Evolutionary conservation across 2,888 invertebrate species (phyloP), one percentile per base, ranked within the genome.

Genomic region (Tenthredo distinguenda): DNA sequence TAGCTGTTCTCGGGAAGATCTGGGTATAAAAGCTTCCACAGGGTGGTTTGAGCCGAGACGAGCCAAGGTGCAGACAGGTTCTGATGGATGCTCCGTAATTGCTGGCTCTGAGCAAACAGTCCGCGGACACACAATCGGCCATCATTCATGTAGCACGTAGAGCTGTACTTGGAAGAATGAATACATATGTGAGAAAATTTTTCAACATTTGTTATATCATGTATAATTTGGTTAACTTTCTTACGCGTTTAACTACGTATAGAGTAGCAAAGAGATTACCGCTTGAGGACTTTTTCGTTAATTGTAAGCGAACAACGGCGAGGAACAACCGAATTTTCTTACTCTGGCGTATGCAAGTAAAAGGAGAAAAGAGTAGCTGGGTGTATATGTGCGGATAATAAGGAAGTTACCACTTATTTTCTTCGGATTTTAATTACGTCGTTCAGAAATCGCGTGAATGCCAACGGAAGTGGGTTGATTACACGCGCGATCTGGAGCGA

Each of bases 401-500:
- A 65, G 83, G 71, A 83, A 83, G 83, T 71, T 9, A 58, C 68
- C 71, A 71, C 72, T 82, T 81, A 50, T 55, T 86, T 87, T 85
- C 87, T 86, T 87, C 86, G 85, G 85, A 76, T 87, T 85, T 87
- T 87, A 89, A 88, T 88, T 87, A 87, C 87, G 86, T 85, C 87
- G 88, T 87, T 87, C 86, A 87, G 87, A 87, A 90, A 90, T 91
- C 88, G 89, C 89, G 89, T 87, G 88, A 89, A 90, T 90, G 86
- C 90, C 89, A 84, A 31, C 72, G 72, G 88, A 89, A 91, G 88
- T 89, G 89, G 90, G 90, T 91, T 89, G 89, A 89, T 90, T 90
- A 89, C 88, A 85, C 86, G 81, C 50, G 83, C 21, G 83, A 83
- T 83, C 71, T 71, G 68, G 68, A 83, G 47, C 83, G 47, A 83